Percentiles rank a stretch among this genome's conserved stretches.
Conservation (phyloP, 2,113 vertebrate genomes). For the Chionomys nivalis region DNA sequence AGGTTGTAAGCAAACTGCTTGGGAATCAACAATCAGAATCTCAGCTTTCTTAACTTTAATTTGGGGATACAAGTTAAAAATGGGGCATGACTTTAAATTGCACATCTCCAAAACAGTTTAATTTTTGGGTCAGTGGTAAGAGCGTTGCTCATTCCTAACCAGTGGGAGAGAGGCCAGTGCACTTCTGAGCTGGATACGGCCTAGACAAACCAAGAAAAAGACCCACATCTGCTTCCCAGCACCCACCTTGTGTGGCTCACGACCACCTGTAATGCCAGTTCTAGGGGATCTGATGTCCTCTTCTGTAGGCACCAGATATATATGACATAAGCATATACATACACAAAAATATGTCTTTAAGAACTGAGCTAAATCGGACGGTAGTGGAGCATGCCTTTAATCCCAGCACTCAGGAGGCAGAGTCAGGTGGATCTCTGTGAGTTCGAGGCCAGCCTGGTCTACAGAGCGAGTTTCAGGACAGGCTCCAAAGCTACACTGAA, state of each 20-base stretch:
- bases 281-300: not conserved
- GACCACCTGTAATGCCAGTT: not conserved
- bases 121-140: not conserved
- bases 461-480: too few relatives aligned
- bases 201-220: not conserved
- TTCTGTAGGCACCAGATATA: not conserved
- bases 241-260: not conserved
- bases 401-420: too few relatives aligned
- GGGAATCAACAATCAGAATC: not conserved
- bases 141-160: not conserved
- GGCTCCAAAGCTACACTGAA: too few relatives aligned
- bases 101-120: not conserved
- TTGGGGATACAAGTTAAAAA: not conserved
- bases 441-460: too few relatives aligned
- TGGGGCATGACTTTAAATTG: constrained; percentile 1
- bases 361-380: not conserved
- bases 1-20: not conserved
- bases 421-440: too few relatives aligned
- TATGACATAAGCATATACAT: not conserved
- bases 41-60: not conserved
- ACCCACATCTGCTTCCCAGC: not conserved
- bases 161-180: not conserved
- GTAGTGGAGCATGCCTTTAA: too few relatives aligned
- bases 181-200: not conserved
- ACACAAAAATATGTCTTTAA: not conserved